Evolutionary conservation across 2,113 vertebrate genomes (phyloP), one percentile per base, ranked within the genome.

Genomic region (Pagrus major): DNA sequence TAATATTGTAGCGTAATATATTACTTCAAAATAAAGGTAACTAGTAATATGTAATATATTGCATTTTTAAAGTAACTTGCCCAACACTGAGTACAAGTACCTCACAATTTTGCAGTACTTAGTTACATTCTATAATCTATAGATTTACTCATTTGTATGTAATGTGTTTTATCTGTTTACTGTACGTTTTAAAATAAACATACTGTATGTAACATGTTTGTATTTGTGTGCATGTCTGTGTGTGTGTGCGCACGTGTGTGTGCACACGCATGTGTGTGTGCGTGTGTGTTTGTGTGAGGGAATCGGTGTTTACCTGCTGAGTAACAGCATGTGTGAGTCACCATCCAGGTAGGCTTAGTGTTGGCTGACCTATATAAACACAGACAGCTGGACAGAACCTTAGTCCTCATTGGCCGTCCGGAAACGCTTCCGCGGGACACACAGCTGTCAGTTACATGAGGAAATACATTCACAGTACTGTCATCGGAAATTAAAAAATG

Each of bases 301-400:
- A 78, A 59, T 78, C 27, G 1, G 46, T 73, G 82, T 84, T 81
- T 66, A 83, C 71, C 75, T 86, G 86, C 71, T 86, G 76, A 88
- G 46, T 80, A 76, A 73, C 77, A 84, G 49, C 61, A 15, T 15
- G 70, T 55, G 54, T 84, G 88, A 91, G 78, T 86, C 81, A 72
- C 58, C 31, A 12, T 76, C 42, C 82, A 92, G 90, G 91, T 86
- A 86, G 81, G 90, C 83, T 93, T 91, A 89, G 71, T n/a, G 39
- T 56, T 39, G 72, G 69, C 70, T 90, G 92, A 90, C 92, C 88
- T 63, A 87, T 27, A 91, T 86, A 88, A 79, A 81, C 66, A 66
- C 51, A 29, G 78, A 83, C 91, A 85, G 79, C 80, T 91, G 86
- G 87, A 81, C 67, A 44, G n/a, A 49, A 52, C 44, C 55, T 20